Base-by-base conservation (phyloP, 2,888 invertebrate genomes). In the Dynastes maya region DNA sequence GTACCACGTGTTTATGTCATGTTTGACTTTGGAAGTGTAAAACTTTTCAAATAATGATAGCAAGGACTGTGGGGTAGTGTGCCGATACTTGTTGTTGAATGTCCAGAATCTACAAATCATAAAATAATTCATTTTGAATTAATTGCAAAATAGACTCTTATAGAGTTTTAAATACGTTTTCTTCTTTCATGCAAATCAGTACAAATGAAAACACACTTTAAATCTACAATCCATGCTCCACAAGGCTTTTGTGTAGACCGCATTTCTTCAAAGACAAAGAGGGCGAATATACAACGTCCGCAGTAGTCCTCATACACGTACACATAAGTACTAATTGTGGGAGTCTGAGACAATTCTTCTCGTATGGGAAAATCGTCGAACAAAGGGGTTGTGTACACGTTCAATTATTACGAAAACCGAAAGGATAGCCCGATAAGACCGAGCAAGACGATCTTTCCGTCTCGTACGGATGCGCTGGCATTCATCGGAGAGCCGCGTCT, bases 351-450 rank as follows among this genome's bases (percentile, higher is more conserved):
- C 45, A 49, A 67, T 67, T 67, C 72, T 72, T 45, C 55, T 58
- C 58, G 32, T 58, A 72, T 72, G 72, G 72, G 72, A 72, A 72
- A 72, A 72, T 40, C 51, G 37, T 22, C 72, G 55, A 72, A 72
- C 72, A 72, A 72, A 72, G 58, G 72, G 72, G 61, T 61, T 72
- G 58, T 63, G 68, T 58, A 72, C 72, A 58, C 58, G 58, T 61
- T 58, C 72, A 58, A 40, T 72, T 72, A 72, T 61, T 67, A 67
- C 67, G 58, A 72, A 58, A 58, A 58, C 32, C 58, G 32, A 40
- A 53, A 72, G 72, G 58, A 72, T 13, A 53, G 61, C n/a, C 45
- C 29, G 63, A 32, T 32, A 63, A 63, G 29, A 63, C 29, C 63
- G n/a, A 63, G 32, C 63, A 29, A 63, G 63, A 32, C 22, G 63